Conservation (phyloP, 53 echinoderm and acorn worm species). For the Mesocentrotus franciscanus region DNA sequence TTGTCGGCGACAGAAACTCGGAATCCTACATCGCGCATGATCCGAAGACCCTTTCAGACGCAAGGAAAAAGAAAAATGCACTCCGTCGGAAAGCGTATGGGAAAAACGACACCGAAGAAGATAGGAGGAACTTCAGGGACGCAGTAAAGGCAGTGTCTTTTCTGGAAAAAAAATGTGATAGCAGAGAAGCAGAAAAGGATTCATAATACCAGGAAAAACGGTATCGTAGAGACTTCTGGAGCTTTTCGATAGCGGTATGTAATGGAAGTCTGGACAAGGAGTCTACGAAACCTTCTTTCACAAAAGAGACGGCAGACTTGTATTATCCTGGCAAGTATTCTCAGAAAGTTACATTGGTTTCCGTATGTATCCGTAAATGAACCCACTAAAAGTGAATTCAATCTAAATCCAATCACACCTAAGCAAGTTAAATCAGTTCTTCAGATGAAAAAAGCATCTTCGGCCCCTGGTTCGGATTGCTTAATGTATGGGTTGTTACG, state of each 20-base stretch:
- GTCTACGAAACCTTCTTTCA: neutral
- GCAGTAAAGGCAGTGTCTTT: conserved; percentile 56
- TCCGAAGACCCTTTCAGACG: conserved; percentile 56
- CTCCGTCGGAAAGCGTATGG: conserved; percentile 33
- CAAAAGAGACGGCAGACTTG: conserved; percentile 49
- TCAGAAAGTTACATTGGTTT: conserved; percentile 26
- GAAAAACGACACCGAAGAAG: conserved; percentile 50
- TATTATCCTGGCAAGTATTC: conserved; percentile 48
- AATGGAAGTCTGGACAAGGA: conserved; percentile 11
- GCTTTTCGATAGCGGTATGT: conserved; percentile 40
- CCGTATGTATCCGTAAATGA: conserved; percentile 24
- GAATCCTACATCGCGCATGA: conserved; percentile 44
- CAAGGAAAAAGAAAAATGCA: conserved; percentile 58
- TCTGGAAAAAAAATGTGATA: conserved; percentile 14
- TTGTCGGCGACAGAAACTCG: conserved; percentile 15
- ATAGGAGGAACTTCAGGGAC: conserved; percentile 31
- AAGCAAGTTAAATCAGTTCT: conserved; percentile 44
- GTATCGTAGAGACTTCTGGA: conserved; percentile 58
- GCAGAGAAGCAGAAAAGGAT: neutral
- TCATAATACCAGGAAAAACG: neutral
- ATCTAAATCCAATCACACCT: conserved; percentile 19
- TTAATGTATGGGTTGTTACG: conserved; percentile 66
- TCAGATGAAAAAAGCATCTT: conserved; percentile 46
- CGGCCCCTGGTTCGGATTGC: conserved; percentile 60
- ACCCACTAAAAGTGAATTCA: neutral